Evolutionary conservation across 2,888 invertebrate genomes (phyloP), one percentile per base, ranked within the genome.

Genomic region (Hypercompe scribonia): DNA sequence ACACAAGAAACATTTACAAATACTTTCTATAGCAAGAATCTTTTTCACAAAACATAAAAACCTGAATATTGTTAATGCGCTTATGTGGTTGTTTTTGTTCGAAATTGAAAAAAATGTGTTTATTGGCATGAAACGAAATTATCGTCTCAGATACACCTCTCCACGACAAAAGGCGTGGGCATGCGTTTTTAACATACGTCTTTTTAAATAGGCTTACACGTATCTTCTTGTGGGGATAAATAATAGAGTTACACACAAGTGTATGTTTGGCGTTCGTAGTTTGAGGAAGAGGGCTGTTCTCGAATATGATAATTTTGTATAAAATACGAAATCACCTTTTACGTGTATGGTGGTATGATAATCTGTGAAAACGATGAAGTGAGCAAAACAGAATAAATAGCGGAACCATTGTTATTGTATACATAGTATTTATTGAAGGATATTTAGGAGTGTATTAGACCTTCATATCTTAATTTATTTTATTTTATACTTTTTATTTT

Each of bases 161-260:
- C 89, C 90, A 89, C 90, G 92, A 92, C 92, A 92, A 94, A 93
- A 91, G 91, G 90, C 87, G 85, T 81, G 85, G 83, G 82, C 86
- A 89, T 90, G 90, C 90, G 90, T 91, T 92, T 92, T 93, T 91
- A 90, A 94, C 93, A 92, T 92, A 92, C 92, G 92, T 90, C 90
- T 91, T 88, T 91, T 91, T 91, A 91, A 91, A 90, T 90, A 90
- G 88, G 88, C 89, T 90, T 89, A 89, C 88, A 89, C 89, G 87
- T 90, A 90, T 90, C 90, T 88, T 89, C 90, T 91, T 90, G 91
- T 89, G 89, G 88, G 89, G 90, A 91, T 93, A 91, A 92, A 91
- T 92, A 92, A 93, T 90, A 89, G 90, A 87, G 88, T 87, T 88
- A 88, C n/a, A n/a, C n/a, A n/a, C 88, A 89, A 90, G 91, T 90